A percentile compares a stretch with the other conserved stretches of the same genome.
Conservation (phyloP, 37 sponge, comb jelly and placozoan species). For the Axinella damicornis region DNA sequence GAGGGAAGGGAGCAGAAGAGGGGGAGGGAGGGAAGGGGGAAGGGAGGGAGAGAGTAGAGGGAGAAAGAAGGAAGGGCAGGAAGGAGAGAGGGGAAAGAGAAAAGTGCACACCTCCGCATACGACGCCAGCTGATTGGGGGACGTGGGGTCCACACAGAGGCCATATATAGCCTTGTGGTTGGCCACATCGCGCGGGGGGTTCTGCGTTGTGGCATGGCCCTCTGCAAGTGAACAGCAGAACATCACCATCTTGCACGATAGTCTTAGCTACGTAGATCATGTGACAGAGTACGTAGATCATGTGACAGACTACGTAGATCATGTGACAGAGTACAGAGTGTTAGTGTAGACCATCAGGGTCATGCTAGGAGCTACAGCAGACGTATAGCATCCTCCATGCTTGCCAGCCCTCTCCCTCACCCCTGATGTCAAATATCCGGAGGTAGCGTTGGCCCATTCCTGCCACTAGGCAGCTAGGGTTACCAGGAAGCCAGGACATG, state of each 20-base stretch:
- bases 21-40: background rate
- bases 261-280: no score
- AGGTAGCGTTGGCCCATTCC: slow-evolving; percentile 68
- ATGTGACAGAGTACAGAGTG: no score
- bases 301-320: no score
- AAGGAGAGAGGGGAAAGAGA: background rate
- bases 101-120: slow-evolving; percentile 51
- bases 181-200: slow-evolving; percentile 8
- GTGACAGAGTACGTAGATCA: no score
- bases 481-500: slow-evolving; percentile 66
- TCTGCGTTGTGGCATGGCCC: no score
- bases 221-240: no score
- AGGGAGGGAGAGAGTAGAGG: background rate
- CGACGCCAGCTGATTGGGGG: slow-evolving; percentile 49
- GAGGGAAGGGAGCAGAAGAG: background rate
- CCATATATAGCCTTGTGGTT: slow-evolving; percentile 66
- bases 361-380: no score
- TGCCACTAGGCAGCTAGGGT: slow-evolving; percentile 51
- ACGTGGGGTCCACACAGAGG: slow-evolving; percentile 47
- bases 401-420: slow-evolving; percentile 3
- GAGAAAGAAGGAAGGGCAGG: background rate
- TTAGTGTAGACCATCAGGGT: no score
- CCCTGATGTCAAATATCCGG: slow-evolving; percentile 79
- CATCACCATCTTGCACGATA: no score
- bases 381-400: no score